Percentiles rank a stretch among this genome's conserved stretches.
These are phyloP conservation scores for Picus viridis DNA, from an alignment of 2,797 vertebrate species.

Conservation along the genomic window DNA sequence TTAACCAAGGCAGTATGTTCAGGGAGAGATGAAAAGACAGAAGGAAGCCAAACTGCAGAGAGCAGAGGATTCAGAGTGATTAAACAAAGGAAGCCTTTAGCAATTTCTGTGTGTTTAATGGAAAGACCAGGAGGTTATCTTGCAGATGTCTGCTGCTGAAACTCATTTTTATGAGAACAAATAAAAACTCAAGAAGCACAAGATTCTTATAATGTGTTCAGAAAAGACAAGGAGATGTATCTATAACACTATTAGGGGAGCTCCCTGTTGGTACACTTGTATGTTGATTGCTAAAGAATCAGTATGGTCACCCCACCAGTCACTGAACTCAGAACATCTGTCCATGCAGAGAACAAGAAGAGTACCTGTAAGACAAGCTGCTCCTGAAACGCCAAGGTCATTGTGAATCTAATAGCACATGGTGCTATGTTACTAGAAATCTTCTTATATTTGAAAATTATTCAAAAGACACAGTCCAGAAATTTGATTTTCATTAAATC, in stretches of 20 bases:
- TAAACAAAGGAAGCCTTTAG: constrained; percentile 35
- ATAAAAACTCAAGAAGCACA: not conserved
- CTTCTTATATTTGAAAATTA: not conserved
- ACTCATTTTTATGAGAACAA: constrained; percentile 4
- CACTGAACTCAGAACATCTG: not conserved
- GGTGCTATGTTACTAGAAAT: not conserved
- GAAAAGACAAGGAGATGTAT: not conserved
- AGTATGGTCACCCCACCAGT: not conserved
- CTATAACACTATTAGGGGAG: not conserved
- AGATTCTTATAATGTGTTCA: not conserved
- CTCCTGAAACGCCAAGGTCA: not conserved
- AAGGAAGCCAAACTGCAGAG: constrained; percentile 30
- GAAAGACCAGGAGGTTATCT: constrained; percentile 21
- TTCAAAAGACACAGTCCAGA: not conserved
- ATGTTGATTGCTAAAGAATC: constrained; percentile 12
- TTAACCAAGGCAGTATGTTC: constrained; percentile 47
- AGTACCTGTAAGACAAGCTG: not conserved
- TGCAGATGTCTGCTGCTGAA: not conserved
- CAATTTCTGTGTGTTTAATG: constrained; percentile 6
- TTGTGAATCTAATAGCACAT: not conserved
- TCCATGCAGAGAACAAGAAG: not conserved
- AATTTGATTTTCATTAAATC: not conserved
- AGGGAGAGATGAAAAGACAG: constrained; percentile 34
- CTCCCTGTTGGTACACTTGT: not conserved
- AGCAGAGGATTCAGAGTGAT: constrained; percentile 3